Base-by-base conservation (phyloP, 1,140 invertebrate species). In the Achroia grisella region DNA sequence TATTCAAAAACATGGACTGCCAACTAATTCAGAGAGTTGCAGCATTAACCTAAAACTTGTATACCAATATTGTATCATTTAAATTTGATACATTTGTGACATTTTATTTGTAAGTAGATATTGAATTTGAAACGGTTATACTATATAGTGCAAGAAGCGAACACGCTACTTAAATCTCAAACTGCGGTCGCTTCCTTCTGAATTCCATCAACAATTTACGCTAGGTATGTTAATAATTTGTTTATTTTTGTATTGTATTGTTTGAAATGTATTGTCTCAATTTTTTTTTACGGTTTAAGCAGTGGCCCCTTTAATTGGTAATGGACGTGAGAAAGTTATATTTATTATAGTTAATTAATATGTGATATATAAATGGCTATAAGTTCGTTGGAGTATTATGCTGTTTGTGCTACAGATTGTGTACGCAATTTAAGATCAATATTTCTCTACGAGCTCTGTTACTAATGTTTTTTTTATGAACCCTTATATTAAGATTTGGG, bases 341-440 rank as follows among this genome's bases (percentile, higher is more conserved):
- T 66, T 64, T 64, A 61, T 62, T 43, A 44, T 56, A 55, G 50
- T 63, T 55, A 59, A 62, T 54, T 44, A 56, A 53, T 56, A 58
- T 68, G 68, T 71, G 64, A 68, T 71, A 67, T 66, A 52, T 49
- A 55, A 60, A 58, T 56, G 58, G 54, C 52, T 62, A 58, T 60
- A 59, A 52, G 50, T 70, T 68, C 59, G 63, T 56, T 54, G 56
- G 56, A 48, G 49, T 52, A 55, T 56, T 53, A 48, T 39, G 35
- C 52, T 53, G 49, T 58, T 61, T 51, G 51, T 55, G 54, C 51
- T 61, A 52, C 54, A 52, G 48, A 50, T 8, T 15, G 14, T 6
- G 6, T 23, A 23, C 17, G 17, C n/a, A n/a, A n/a, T n/a, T n/a
- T n/a, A n/a, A n/a, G n/a, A n/a, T n/a, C n/a, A n/a, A n/a, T n/a